Percentiles rank a stretch among this genome's conserved stretches.
Conservation (phyloP, 2,797 vertebrate genomes). For the Sus cebifrons region DNA sequence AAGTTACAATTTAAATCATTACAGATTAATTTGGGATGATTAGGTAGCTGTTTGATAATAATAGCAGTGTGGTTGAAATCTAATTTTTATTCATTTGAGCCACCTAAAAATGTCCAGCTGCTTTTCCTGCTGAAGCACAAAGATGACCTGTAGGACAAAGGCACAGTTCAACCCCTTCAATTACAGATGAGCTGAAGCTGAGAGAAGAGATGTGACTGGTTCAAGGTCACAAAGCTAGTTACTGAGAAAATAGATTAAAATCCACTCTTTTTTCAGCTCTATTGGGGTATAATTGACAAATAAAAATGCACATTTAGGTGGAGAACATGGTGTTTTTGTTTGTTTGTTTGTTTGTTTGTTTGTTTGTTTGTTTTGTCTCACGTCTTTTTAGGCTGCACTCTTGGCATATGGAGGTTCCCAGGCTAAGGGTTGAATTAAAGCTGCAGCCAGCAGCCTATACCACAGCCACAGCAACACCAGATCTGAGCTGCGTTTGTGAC, state of each 20-base stretch:
- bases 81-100: conserved; percentile 73
- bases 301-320: not conserved
- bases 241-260: conserved; percentile 49
- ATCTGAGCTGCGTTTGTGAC: no score
- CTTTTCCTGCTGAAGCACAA: conserved; percentile 52
- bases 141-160: conserved; percentile 66
- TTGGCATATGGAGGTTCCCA: no score
- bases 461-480: no score
- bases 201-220: conserved; percentile 28
- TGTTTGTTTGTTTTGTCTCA: no score
- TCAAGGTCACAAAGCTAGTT: conserved; percentile 74
- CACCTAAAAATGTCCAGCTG: conserved; percentile 63
- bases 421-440: no score
- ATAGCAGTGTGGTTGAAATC: conserved; percentile 59
- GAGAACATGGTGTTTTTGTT: not conserved
- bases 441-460: no score
- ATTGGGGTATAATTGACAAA: not conserved
- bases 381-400: no score
- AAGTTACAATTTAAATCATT: conserved; percentile 73
- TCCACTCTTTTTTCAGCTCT: not conserved
- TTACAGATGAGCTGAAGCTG: conserved; percentile 57
- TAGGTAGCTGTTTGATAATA: conserved; percentile 72
- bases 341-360: no score
- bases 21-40: conserved; percentile 75
- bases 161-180: not conserved